Evolutionary conservation across 2,888 invertebrate species (phyloP), one percentile per base, ranked within the genome.

Genomic region (Uropetala carovei): DNA sequence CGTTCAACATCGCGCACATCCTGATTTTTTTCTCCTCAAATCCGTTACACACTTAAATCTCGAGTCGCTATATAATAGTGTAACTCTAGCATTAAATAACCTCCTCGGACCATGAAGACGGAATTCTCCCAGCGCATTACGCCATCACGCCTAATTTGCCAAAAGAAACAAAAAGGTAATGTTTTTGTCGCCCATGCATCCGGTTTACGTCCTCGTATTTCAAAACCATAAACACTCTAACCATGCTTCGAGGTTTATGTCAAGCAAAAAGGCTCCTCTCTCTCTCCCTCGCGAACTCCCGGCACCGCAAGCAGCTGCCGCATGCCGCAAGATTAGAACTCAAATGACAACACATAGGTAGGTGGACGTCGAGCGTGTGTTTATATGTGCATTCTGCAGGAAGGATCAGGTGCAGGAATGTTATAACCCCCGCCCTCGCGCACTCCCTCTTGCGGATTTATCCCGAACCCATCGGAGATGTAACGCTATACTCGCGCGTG

Each of bases 381-480:
- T 83, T n/a, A 14, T 14, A 8, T n/a, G 68, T 22, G 68, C 1
- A 68, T 16, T 14, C 22, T 22, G 68, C 18, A 68, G 22, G 13
- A 68, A 10, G 16, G 68, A 8, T 8, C 68, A 68, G 22, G 7
- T 7, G 22, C 8, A 16, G 64, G 8, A 22, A 22, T 68, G 8
- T 8, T 22, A 7, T 68, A 64, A 68, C 16, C 14, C 22, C 68
- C 22, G 68, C 68, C 22, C 68, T n/a, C 68, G 1, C 83, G 10
- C 56, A 43, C 83, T 43, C 83, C 83, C 43, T 83, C 83, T 83
- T n/a, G n/a, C 83, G 83, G 83, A 83, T 43, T 83, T n/a, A 16
- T 22, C 56, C 43, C 56, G 83, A 83, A 83, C 83, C 83, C 16
- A 16, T 10, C 22, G 18, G 83, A 43, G 5, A 83, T 56, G 83